These are phyloP conservation scores for Villa cingulata DNA, from an alignment of 2,888 invertebrate species.

Conservation along the genomic window DNA sequence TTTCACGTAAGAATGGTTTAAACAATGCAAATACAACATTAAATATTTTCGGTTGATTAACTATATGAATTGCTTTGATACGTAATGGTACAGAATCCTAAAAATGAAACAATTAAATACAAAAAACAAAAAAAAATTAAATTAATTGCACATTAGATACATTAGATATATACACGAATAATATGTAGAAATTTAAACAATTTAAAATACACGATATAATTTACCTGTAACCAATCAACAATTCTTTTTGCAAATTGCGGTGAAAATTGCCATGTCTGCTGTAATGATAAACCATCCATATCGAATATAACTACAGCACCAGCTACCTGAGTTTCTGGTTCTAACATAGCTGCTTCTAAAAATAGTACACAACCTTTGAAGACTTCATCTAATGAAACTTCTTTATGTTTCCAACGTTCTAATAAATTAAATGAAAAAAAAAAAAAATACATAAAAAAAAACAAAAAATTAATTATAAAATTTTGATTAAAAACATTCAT, in stretches of 20 bases:
- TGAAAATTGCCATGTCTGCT: slow-evolving; percentile 75
- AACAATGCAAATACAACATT: slow-evolving; percentile 79
- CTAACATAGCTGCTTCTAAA: slow-evolving; percentile 68
- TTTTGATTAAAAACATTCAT: too few relatives aligned
- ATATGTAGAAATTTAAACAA: neutral
- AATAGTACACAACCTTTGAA: slow-evolving; percentile 71
- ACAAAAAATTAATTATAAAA: too few relatives aligned
- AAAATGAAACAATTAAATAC: slow-evolving; percentile 26
- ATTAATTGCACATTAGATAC: neutral
- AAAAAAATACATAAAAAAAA: too few relatives aligned
- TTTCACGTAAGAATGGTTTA: slow-evolving; percentile 80
- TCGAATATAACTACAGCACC: slow-evolving; percentile 73
- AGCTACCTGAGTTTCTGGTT: slow-evolving; percentile 59
- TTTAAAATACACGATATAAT: neutral
- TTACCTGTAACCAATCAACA: slow-evolving; percentile 68
- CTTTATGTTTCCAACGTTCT: slow-evolving; percentile 75
- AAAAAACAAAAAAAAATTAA: neutral
- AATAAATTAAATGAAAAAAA: neutral
- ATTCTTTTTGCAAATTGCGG: slow-evolving; percentile 73
- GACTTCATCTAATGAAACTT: slow-evolving; percentile 64
- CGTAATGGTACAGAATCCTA: slow-evolving; percentile 76
- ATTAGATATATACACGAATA: neutral
- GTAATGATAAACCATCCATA: slow-evolving; percentile 68
- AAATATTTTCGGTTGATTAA: slow-evolving; percentile 83
- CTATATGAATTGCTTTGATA: slow-evolving; percentile 73